These are phyloP conservation scores for Lycodopsis pacificus DNA, from an alignment of 2,797 vertebrate genomes.

Conservation along the genomic window DNA sequence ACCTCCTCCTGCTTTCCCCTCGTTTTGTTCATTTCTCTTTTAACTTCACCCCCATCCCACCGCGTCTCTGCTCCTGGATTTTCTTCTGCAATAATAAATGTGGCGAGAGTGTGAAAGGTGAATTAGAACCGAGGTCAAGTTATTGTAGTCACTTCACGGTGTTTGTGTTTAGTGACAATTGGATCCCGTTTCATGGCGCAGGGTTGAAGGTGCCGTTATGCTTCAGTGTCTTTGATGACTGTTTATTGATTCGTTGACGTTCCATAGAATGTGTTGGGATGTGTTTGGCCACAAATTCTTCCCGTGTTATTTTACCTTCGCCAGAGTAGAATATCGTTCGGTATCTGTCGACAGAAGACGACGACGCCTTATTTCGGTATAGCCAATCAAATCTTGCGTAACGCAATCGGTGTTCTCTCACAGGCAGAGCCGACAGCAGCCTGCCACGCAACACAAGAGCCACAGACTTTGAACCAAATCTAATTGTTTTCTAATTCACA, in stretches of 20 bases:
- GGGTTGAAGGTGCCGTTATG: slow-evolving; percentile 10
- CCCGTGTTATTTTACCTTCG: not conserved
- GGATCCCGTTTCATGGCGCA: slow-evolving; percentile 39
- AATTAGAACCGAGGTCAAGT: slow-evolving; percentile 52
- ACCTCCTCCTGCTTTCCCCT: not conserved
- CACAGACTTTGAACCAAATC: not conserved
- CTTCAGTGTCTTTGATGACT: slow-evolving; percentile 15
- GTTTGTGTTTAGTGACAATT: slow-evolving; percentile 39
- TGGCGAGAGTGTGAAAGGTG: slow-evolving; percentile 17
- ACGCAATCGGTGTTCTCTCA: not conserved
- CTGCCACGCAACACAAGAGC: not conserved
- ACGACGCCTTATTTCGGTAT: not conserved
- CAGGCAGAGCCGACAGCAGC: not conserved
- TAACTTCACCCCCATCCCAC: slow-evolving; percentile 9
- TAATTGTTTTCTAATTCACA: not conserved
- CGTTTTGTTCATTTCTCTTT: slow-evolving; percentile 12
- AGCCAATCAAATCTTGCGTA: not conserved
- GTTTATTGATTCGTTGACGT: slow-evolving; percentile 14
- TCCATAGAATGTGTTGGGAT: not conserved
- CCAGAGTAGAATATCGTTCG: not conserved
- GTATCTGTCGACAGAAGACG: not conserved
- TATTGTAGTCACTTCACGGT: slow-evolving; percentile 39
- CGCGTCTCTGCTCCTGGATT: not conserved
- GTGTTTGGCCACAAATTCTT: not conserved
- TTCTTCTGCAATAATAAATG: slow-evolving; percentile 35